Base-by-base conservation (phyloP, 2,888 invertebrate genomes). In the Priapulus caudatus region DNA sequence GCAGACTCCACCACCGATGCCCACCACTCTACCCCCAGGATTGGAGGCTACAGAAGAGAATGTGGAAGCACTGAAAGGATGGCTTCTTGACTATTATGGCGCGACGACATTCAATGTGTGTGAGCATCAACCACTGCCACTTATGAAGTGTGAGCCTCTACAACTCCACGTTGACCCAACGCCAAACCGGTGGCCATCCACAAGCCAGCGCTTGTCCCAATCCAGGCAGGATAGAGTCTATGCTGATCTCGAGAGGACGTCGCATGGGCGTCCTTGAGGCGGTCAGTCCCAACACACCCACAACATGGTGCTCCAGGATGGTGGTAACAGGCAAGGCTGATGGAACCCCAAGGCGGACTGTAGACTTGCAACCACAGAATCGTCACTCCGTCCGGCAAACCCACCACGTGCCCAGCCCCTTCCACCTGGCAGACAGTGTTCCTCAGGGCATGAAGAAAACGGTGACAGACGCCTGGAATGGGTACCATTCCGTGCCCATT, bases 291-390 rank as follows among this genome's bases (percentile, higher is more conserved):
- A n/a, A n/a, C n/a, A n/a, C n/a, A n/a, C n/a, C n/a, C n/a, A n/a
- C n/a, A n/a, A n/a, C n/a, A n/a, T n/a, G n/a, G n/a, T n/a, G n/a
- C n/a, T n/a, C n/a, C n/a, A n/a, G n/a, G n/a, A n/a, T n/a, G n/a
- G n/a, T n/a, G n/a, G n/a, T n/a, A n/a, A n/a, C n/a, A n/a, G n/a
- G n/a, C n/a, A n/a, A n/a, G n/a, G n/a, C n/a, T n/a, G n/a, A n/a
- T n/a, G n/a, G 61, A 2, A 54, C 56, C 22, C 59, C 58, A n/a
- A 20, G 61, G 0, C 53, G 61, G 2, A 62, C 60, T 2, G 56
- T 62, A 10, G 62, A 63, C 51, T 54, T 63, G 45, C 61, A 63
- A 43, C 44, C 61, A 1, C 58, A 60, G 4, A 63, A 62, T 45
- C 47, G 45, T 1, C 56, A 59, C 51, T 59, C 58, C 0, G 52